Percentiles rank a stretch among this genome's conserved stretches.
Evolutionary conservation across 2,888 invertebrate genomes (phyloP).

Genomic region (Lagria hirta): DNA sequence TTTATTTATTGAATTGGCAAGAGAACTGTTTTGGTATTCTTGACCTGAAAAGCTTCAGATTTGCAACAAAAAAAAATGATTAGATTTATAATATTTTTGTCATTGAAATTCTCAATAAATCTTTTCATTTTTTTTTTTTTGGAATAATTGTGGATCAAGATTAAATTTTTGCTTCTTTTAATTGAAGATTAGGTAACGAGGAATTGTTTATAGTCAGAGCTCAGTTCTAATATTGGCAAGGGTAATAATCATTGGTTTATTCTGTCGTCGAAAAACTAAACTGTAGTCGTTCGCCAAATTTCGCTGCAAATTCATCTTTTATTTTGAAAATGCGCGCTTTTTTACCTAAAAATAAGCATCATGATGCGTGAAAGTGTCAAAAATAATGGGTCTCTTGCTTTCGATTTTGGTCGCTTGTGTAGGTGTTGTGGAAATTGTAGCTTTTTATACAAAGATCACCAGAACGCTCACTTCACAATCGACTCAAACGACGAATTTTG

Average conservation of each 20-base stretch:
- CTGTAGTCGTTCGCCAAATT: conserved; percentile 16
- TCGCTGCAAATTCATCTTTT: conserved; percentile 6
- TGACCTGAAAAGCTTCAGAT: no score
- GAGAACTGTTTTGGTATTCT: no score
- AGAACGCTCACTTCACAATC: conserved; percentile 30
- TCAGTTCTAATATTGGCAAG: conserved; percentile 35
- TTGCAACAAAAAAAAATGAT: no score
- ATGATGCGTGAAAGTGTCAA: conserved; percentile 18
- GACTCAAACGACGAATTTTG: conserved; percentile 25
- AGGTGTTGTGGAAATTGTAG: conserved; percentile 70
- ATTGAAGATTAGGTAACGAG: conserved; percentile 30
- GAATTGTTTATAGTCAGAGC: conserved; percentile 29
- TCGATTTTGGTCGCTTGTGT: conserved; percentile 75
- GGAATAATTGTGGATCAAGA: not conserved
- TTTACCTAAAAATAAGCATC: conserved; percentile 20
- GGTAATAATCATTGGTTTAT: conserved; percentile 21
- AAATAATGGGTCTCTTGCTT: conserved; percentile 70
- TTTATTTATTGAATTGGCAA: no score
- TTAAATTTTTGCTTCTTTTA: conserved; percentile 9
- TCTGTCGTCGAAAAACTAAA: conserved; percentile 16
- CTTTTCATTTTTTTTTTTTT: conserved; percentile 1
- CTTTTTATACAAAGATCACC: conserved; percentile 58
- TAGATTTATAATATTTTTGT: no score
- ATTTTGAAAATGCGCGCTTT: conserved; percentile 29
- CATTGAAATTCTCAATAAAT: no score